These are phyloP conservation scores for Myathropa florea DNA, from an alignment of 2,888 invertebrate genomes.

Conservation along the genomic window DNA sequence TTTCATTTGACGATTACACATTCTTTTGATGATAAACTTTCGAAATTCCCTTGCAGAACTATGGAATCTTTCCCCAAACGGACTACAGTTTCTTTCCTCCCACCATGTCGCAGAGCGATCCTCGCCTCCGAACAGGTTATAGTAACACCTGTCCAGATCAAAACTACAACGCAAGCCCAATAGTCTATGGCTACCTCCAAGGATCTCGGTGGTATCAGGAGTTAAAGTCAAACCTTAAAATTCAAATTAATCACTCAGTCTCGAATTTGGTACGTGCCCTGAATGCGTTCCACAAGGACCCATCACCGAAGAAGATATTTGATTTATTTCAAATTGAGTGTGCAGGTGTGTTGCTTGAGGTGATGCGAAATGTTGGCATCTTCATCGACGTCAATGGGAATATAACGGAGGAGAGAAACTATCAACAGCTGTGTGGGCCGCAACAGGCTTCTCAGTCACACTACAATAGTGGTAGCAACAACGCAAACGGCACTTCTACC, in stretches of 20 bases:
- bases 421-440: conserved; percentile 44
- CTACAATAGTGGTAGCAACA: not conserved
- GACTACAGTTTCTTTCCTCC: conserved; percentile 60
- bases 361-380: conserved; percentile 74
- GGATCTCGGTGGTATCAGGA: conserved; percentile 74
- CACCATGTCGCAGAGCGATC: conserved; percentile 37
- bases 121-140: conserved; percentile 27
- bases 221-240: conserved; percentile 73
- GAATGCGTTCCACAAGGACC: conserved; percentile 73
- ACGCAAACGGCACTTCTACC: not conserved
- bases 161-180: conserved; percentile 39
- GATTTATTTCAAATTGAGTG: conserved; percentile 74
- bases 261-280: conserved; percentile 73
- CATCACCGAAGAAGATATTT: conserved; percentile 70
- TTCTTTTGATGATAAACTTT: not conserved
- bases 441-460: not conserved
- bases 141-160: conserved; percentile 7
- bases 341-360: conserved; percentile 73
- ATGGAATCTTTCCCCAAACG: conserved; percentile 43
- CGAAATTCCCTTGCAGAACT: conserved; percentile 21
- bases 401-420: conserved; percentile 68
- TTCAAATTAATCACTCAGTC: conserved; percentile 74
- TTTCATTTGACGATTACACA: not conserved
- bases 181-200: conserved; percentile 72
- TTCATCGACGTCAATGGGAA: conserved; percentile 72